Base-by-base conservation (phyloP, 92 coral and sea anemone species). In the Zoanthus gigantus region DNA sequence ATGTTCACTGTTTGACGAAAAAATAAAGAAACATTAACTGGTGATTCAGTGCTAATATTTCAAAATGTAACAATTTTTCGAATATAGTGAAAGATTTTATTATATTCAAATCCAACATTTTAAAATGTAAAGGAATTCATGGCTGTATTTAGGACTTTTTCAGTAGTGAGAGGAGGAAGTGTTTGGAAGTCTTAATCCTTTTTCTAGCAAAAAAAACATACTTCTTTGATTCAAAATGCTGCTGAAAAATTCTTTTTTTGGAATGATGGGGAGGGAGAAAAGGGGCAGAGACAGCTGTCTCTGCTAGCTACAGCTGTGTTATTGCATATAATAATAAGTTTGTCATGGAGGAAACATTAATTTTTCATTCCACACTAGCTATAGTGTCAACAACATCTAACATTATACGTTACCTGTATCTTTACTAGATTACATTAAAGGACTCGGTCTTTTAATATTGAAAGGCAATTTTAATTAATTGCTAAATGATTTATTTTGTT, bases 201-300 rank as follows among this genome's bases (percentile, higher is more conserved):
- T 61, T 61, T 61, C 68, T 61, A 61, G 68, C 68, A 61, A 61
- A 61, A 61, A 61, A 61, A 61, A 61, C 68, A 61, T 61, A 61
- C 68, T 61, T 61, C 68, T 61, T 61, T 61, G 68, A 61, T 61
- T 61, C 68, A 61, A 61, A 61, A 61, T 61, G 68, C 68, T 61
- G 68, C 68, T 61, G 68, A 61, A 61, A 61, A 61, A 61, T 61
- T 61, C 68, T 61, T 61, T 61, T 61, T 61, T 61, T 61, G 68
- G 68, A 61, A 61, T 61, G 68, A 61, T 61, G 68, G 68, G 68
- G 68, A 61, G 68, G 68, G 68, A 61, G 68, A 61, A 61, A 61
- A 61, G 68, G 68, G 68, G 68, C 68, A 61, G 68, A 61, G 68
- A 61, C 68, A 61, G 68, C 68, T 61, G 68, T 61, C 68, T 61